Base-by-base conservation (phyloP, 64 coral and sea anemone species). In the Catalaphyllia jardinei region DNA sequence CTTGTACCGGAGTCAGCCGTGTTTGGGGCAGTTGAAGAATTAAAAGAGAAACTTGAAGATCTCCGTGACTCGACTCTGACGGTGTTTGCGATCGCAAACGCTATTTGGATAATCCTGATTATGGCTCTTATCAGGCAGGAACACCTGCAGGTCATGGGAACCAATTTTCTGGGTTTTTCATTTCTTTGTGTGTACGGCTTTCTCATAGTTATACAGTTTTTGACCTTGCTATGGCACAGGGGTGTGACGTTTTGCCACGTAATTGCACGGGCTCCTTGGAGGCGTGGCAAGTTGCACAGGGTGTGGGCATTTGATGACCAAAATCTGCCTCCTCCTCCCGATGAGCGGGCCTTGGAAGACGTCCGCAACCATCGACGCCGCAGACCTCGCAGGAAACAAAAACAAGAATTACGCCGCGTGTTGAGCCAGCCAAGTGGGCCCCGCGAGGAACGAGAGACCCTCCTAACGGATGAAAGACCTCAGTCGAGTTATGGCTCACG, bases 181-280 rank as follows among this genome's bases (percentile, higher is more conserved):
- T 99, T 99, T 69, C 94, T 99, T 19, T 46, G 30, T 4, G 25
- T 99, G 8, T 99, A 88, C 64, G 97, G 97, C 2, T n/a, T 91
- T 20, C 33, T 99, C n/a, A 18, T 95, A 15, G 71, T 88, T 3
- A 55, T 99, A n/a, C 90, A 93, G 91, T 99, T 99, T 50, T 4
- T 99, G 57, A 95, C 97, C 9, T 69, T 99, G 8, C 60, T 99
- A 8, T 99, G 97, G 97, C 97, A 99, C 90, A 88, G 97, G 18
- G 55, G 78, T 2, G 75, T 75, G 19, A 99, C 97, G 7, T 39
- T 86, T 31, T 89, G 77, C 86, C 97, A 99, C 73, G 46, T 99
- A 72, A 24, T 99, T 22, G 97, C 97, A 24, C 94, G 97, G 31
- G 91, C 97, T 11, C 91, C 97, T 8, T 99, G 97, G 90, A 92